Evolutionary conservation across 2,888 invertebrate species (phyloP), one percentile per base, ranked within the genome.

Genomic region (Poecilus cupreus): DNA sequence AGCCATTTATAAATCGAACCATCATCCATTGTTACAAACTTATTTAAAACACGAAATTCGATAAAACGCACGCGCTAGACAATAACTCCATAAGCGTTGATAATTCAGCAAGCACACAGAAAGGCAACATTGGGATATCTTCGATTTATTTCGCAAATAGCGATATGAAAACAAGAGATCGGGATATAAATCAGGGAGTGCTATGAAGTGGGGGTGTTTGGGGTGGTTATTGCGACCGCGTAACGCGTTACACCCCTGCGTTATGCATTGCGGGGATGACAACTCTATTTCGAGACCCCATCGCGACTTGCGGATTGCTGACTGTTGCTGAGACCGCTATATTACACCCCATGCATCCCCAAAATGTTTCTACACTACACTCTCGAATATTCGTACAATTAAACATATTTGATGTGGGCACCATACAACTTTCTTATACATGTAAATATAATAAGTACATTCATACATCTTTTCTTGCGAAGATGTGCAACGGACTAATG

Each of bases 191-290:
- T 60, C 60, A 60, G n/a, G 60, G 26, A 26, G n/a, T 46, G 46
- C 8, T 46, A 46, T 46, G 46, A 13, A 13, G n/a, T 8, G n/a
- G 10, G 46, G 46, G 13, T 46, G 46, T 13, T 4, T n/a, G 32
- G 60, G 60, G 60, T 60, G 60, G 60, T 60, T 60, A 60, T 60
- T 60, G 60, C 60, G 60, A 60, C 60, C 60, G 24, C 60, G 60
- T 60, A 26, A 22, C n/a, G 60, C 60, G 26, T 60, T n/a, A 24
- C 60, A 24, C 20, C 60, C 60, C 60, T 24, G 10, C 60, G 32
- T 32, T 32, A 8, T 20, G 18, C 13, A 60, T 5, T 20, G 18
- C 13, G 26, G 60, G 24, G 60, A 26, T 60, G 60, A 60, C 60
- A 26, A 26, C 60, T 60, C 60, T 60, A 60, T 60, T 60, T 13